These are phyloP conservation scores for Alces alces DNA, from an alignment of 2,113 vertebrate genomes.

Conservation along the genomic window DNA sequence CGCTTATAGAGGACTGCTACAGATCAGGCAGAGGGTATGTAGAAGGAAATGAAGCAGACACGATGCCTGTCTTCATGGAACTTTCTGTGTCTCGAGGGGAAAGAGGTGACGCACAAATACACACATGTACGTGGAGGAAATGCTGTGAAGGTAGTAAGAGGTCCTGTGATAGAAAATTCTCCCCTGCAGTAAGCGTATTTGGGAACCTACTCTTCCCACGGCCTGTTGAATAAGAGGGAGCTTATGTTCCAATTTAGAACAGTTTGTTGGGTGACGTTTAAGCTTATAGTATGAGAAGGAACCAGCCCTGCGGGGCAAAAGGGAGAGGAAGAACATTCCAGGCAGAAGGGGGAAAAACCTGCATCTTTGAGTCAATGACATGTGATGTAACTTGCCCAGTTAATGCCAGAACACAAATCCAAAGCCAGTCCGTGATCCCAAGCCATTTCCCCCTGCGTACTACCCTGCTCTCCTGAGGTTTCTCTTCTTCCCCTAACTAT, in stretches of 20 bases:
- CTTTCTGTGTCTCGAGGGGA: not conserved
- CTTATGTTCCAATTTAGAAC: not conserved
- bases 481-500: not conserved
- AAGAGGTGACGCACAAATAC: not conserved
- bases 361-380: not conserved
- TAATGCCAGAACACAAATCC: not conserved
- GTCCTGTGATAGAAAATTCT: not conserved
- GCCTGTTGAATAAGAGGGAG: not conserved
- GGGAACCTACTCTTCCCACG: not conserved
- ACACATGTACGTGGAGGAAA: not conserved
- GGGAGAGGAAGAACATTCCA: not conserved
- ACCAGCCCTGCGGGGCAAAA: not conserved
- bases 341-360: not conserved
- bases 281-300: slow-evolving; percentile 5
- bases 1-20: not conserved
- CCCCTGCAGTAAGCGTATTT: not conserved
- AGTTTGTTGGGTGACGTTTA: not conserved
- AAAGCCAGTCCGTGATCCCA: not conserved
- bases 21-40: not conserved
- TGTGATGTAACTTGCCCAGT: not conserved
- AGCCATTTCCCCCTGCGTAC: not conserved
- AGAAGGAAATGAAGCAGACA: not conserved
- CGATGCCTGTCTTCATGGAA: not conserved
- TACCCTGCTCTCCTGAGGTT: not conserved
- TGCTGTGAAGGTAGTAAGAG: not conserved